Conservation (phyloP, 2,797 vertebrate genomes). For the Pogoniulus pusillus region DNA sequence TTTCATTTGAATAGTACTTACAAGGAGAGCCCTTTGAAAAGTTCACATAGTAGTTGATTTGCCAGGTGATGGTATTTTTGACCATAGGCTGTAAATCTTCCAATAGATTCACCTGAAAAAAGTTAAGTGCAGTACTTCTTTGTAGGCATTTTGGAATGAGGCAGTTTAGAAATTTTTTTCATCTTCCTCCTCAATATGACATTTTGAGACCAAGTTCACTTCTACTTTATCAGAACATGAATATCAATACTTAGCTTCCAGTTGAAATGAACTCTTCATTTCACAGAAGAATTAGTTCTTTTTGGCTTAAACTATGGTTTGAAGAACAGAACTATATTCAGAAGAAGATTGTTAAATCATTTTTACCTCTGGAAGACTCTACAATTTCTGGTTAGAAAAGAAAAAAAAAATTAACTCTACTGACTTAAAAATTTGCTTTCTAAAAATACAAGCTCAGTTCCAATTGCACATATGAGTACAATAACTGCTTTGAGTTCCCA, state of each 20-base stretch:
- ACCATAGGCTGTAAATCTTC: neutral
- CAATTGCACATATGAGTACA: neutral
- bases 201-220: neutral
- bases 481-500: neutral
- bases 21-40: neutral
- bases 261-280: neutral
- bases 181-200: neutral
- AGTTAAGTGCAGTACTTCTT: neutral
- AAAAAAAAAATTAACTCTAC: neutral
- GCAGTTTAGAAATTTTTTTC: neutral
- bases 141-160: neutral
- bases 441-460: neutral
- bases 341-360: neutral
- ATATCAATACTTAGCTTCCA: neutral
- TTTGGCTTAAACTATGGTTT: neutral
- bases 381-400: neutral
- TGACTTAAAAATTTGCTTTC: neutral
- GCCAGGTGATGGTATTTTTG: neutral
- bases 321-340: neutral
- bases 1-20: neutral
- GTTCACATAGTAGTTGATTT: neutral
- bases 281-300: neutral
- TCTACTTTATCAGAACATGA: neutral
- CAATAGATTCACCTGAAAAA: neutral
- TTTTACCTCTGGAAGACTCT: neutral